Conservation (phyloP, 1,140 invertebrate genomes). For the Neotoxoptera formosana region DNA sequence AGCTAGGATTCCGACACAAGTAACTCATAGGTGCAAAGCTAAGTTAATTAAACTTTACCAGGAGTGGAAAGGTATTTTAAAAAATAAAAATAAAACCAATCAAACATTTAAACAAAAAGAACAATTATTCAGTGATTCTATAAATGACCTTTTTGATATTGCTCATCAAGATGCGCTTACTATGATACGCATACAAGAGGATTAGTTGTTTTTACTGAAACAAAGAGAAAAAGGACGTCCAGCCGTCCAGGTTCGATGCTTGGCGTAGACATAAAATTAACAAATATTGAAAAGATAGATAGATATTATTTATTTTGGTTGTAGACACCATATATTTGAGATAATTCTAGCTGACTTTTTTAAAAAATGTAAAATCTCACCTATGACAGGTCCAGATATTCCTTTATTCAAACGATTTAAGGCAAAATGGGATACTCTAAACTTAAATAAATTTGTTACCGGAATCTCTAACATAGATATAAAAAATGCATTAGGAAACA, state of each 20-base stretch:
- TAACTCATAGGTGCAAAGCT: slow-evolving; percentile 47
- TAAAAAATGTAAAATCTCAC: slow-evolving; percentile 48
- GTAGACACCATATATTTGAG: slow-evolving; percentile 59
- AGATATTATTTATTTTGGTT: neutral
- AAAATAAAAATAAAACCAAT: slow-evolving; percentile 39
- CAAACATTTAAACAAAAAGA: slow-evolving; percentile 57
- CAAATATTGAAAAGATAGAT: slow-evolving; percentile 1
- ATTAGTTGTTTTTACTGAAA: slow-evolving; percentile 59
- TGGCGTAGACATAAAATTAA: too few relatives aligned
- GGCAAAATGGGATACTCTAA: slow-evolving; percentile 56
- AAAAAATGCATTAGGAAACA: neutral
- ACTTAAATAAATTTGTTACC: slow-evolving; percentile 42
- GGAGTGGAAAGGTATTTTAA: slow-evolving; percentile 58
- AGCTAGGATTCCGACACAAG: slow-evolving; percentile 57
- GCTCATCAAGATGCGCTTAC: slow-evolving; percentile 60
- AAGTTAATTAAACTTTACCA: slow-evolving; percentile 59
- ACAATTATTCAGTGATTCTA: slow-evolving; percentile 57
- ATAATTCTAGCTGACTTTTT: slow-evolving; percentile 58
- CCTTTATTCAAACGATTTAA: slow-evolving; percentile 59
- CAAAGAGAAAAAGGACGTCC: slow-evolving; percentile 58
- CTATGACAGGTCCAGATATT: slow-evolving; percentile 58
- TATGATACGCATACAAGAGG: slow-evolving; percentile 59
- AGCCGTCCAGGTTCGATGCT: slow-evolving; percentile 25
- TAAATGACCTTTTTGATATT: slow-evolving; percentile 62
- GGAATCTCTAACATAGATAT: slow-evolving; percentile 49